Base-by-base conservation (phyloP, 2,113 vertebrate genomes). In the Limnothrissa miodon region DNA sequence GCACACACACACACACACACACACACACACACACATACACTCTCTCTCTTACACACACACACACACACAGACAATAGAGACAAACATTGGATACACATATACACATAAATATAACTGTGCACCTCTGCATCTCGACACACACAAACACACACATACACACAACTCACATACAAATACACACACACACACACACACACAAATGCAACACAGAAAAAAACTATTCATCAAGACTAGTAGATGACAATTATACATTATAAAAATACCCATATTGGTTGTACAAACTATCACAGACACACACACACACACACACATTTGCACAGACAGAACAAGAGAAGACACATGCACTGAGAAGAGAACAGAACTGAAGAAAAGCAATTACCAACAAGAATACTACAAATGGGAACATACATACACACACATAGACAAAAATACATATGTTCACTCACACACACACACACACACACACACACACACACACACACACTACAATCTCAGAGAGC, bases 1-100 rank as follows among this genome's bases (percentile, higher is more conserved):
- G 80, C 70, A 44, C 46, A 23, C 79, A 74, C 10, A 74, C 29
- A 74, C 66, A 74, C 66, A 74, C 25, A 70, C 62, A 15, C 62
- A 70, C 62, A 36, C 62, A 70, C 25, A 36, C 9, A 70, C 2
- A 66, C 7, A 66, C 62, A 66, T 0, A 66, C 62, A 66, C 62
- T 42, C n/a, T n/a, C n/a, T n/a, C n/a, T n/a, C n/a, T 42, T 42
- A 66, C 62, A 66, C 62, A 66, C 2, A 66, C 7, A 66, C 62
- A 66, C 62, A 66, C n/a, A 66, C 29, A 33, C 25, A 66, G n/a
- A n/a, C n/a, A 25, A 66, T 25, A 66, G 2, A 66, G 25, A 33
- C 62, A 66, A 48, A 48, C 15, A 2, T 15, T 5, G 19, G 19
- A 53, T 19, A 70, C 6, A 70, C 62, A 70, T 8, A 17, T 29